Base-by-base conservation (phyloP, 2,888 invertebrate species). In the Troides oblongomaculatus region DNA sequence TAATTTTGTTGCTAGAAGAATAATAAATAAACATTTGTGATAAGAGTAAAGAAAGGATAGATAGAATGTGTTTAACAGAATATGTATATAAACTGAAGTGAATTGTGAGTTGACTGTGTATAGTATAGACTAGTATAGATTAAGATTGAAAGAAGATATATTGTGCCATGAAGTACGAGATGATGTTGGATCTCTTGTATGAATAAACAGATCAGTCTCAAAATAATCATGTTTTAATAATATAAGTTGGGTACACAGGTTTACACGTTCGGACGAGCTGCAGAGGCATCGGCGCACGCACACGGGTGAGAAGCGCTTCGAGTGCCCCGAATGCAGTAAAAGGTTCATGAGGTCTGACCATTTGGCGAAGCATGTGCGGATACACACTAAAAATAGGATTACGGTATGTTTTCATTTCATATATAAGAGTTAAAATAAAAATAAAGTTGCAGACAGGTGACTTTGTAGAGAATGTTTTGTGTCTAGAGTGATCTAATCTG, bases 291-390 rank as follows among this genome's bases (percentile, higher is more conserved):
- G 97, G 74, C 94, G 98, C 71, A 98, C 99, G 6, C 98, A 98
- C 85, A 98, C 98, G 0, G 97, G 97, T 2, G 98, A 98, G 84
- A 98, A 99, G 84, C 92, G 97, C 66, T 98, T 98, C 86, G 97
- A 97, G 83, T 98, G 98, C 81, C 95, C 95, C 4, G 97, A 96
- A 81, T 98, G 97, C 83, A 95, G 95, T 74, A 98, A 98, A 84
- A 96, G 97, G 79, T 98, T 98, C 84, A 98, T 98, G 98, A 94
- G 98, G 64, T 97, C 96, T 67, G 97, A 98, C 86, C 98, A 98
- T 79, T 93, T 98, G 46, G 97, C 97, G 17, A 98, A 98, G 82
- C 98, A 98, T 87, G 96, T 97, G 73, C 96, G 97, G 79, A 98
- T 97, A 66, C 98, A 98, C 86, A 96, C 91, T 60, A 92, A 92